Conservation (phyloP, 1,140 invertebrate species). For the Tetragnatha versicolor region DNA sequence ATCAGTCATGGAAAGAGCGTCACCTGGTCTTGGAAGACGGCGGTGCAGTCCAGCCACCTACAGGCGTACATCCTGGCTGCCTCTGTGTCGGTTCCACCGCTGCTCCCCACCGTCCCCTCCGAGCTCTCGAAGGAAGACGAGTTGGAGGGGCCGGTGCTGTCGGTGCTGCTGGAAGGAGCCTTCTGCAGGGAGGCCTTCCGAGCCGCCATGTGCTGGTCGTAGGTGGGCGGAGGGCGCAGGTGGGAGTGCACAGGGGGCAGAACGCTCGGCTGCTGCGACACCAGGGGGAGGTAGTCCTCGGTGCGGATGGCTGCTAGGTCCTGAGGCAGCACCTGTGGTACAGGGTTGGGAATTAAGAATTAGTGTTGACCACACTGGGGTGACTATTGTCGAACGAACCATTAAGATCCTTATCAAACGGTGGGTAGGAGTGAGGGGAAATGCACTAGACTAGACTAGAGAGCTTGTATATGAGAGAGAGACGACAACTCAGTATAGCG, state of each 20-base stretch:
- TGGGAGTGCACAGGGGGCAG: neutral
- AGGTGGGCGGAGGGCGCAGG: constrained; percentile 36
- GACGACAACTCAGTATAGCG: no score
- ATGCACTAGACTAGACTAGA: no score
- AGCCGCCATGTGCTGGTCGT: constrained; percentile 55
- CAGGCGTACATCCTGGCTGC: constrained; percentile 66
- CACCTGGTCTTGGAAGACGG: constrained; percentile 79
- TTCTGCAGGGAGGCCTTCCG: constrained; percentile 43
- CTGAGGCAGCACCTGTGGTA: constrained; percentile 39
- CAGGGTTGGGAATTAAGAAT: no score
- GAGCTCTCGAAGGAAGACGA: constrained; percentile 55
- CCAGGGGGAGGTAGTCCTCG: neutral
- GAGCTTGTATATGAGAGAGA: no score
- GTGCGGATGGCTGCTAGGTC: constrained; percentile 39
- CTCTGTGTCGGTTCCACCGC: constrained; percentile 44
- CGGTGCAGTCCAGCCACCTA: constrained; percentile 85
- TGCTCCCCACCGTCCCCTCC: constrained; percentile 36
- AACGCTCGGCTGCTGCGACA: no score
- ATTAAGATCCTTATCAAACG: no score
- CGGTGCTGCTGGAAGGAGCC: constrained; percentile 44
- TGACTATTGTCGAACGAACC: no score
- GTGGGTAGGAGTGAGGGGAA: no score
- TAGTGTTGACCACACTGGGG: no score
- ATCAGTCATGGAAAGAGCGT: no score
- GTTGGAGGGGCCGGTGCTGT: constrained; percentile 34